These are phyloP conservation scores for Mesoclemmys tuberculata DNA, from an alignment of 2,113 vertebrate species.

Conservation along the genomic window DNA sequence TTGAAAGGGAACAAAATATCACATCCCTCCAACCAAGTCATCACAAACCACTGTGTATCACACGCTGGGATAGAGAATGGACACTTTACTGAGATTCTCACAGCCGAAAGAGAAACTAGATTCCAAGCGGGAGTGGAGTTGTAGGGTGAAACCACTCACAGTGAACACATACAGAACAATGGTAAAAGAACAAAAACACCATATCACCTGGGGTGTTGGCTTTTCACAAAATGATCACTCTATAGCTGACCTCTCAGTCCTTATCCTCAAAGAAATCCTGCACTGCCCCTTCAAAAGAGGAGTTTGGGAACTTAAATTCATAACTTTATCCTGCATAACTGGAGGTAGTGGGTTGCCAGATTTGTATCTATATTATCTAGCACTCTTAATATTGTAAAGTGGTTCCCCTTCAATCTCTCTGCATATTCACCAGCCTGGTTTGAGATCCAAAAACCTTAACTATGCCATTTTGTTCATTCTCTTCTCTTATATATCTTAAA, in stretches of 20 bases:
- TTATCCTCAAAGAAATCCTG: background rate
- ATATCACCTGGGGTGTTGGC: background rate
- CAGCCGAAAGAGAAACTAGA: background rate
- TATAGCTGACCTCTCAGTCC: background rate
- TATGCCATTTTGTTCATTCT: background rate
- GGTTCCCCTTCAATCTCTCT: background rate
- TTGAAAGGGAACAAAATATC: background rate
- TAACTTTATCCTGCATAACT: background rate
- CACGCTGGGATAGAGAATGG: background rate
- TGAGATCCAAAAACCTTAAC: background rate
- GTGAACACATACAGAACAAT: background rate
- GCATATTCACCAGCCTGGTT: background rate
- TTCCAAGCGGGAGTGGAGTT: background rate
- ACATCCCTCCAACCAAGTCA: background rate
- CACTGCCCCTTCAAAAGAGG: background rate
- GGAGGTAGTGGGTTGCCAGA: background rate
- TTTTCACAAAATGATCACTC: background rate
- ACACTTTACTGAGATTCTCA: background rate
- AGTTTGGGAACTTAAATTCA: background rate
- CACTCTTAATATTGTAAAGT: background rate
- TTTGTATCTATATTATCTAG: background rate
- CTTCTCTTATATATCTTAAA: background rate
- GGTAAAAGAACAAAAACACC: background rate
- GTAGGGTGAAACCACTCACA: background rate
- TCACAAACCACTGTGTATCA: background rate